Percentiles rank a stretch among this genome's conserved stretches.
Conservation (phyloP, 2,888 invertebrate species). For the Polymixis flavicincta region DNA sequence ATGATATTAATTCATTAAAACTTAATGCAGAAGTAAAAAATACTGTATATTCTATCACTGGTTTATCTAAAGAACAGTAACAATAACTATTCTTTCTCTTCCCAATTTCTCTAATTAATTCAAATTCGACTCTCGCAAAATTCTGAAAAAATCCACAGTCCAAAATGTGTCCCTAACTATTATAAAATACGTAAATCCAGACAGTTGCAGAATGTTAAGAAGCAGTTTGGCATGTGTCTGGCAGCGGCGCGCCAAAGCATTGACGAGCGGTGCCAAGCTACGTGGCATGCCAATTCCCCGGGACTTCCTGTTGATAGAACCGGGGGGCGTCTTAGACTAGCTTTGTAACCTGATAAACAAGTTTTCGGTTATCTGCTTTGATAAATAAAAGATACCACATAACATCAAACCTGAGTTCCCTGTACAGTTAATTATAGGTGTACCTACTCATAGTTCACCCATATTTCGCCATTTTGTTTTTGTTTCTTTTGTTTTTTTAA, state of each 20-base stretch:
- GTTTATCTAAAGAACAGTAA: too few relatives aligned
- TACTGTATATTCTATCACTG: too few relatives aligned
- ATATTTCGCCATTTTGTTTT: too few relatives aligned
- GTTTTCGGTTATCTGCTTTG: neutral
- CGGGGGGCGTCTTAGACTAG: neutral
- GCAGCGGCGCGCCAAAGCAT: constrained; percentile 41
- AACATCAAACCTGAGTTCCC: neutral
- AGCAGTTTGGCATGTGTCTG: constrained; percentile 51
- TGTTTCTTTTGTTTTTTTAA: too few relatives aligned
- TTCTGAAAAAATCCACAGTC: too few relatives aligned
- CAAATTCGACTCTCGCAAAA: neutral
- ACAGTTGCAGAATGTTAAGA: constrained; percentile 37
- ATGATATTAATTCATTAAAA: too few relatives aligned
- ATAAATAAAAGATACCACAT: neutral
- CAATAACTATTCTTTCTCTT: too few relatives aligned
- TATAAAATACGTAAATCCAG: neutral
- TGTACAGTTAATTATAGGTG: neutral
- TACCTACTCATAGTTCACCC: too few relatives aligned
- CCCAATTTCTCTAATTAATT: too few relatives aligned
- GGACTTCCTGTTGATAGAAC: constrained; percentile 5
- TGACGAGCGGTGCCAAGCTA: constrained; percentile 45
- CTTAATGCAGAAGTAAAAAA: too few relatives aligned
- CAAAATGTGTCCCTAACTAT: neutral
- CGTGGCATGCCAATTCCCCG: constrained; percentile 28
- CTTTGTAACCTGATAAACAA: neutral